Conservation (phyloP, 2,888 invertebrate species). For the Eustalomyia histrio region DNA sequence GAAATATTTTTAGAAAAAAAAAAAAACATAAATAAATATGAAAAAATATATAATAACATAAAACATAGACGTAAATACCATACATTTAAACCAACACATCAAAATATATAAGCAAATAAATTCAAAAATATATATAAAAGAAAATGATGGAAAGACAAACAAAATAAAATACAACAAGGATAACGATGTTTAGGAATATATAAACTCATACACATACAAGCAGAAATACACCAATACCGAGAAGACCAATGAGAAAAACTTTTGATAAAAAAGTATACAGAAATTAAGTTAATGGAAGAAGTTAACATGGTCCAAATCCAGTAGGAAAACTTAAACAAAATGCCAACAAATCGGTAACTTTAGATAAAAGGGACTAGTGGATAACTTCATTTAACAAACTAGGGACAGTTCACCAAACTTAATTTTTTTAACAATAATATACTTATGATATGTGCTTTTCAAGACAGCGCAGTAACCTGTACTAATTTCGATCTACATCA, state of each 20-base stretch:
- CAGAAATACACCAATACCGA: neutral
- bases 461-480: too few relatives aligned
- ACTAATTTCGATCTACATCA: too few relatives aligned
- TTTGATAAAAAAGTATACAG: neutral
- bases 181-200: slow-evolving; percentile 43
- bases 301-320: neutral
- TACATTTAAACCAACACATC: slow-evolving; percentile 27
- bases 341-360: too few relatives aligned
- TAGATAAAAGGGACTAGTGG: too few relatives aligned
- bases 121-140: slow-evolving; percentile 27
- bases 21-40: slow-evolving; percentile 32
- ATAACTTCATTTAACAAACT: too few relatives aligned
- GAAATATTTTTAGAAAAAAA: slow-evolving; percentile 47
- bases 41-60: slow-evolving; percentile 12
- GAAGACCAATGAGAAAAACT: neutral
- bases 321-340: too few relatives aligned
- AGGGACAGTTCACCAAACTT: too few relatives aligned
- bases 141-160: slow-evolving; percentile 57
- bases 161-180: slow-evolving; percentile 41
- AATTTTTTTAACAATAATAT: too few relatives aligned
- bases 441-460: too few relatives aligned
- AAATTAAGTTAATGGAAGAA: neutral
- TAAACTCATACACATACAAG: neutral
- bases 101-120: slow-evolving; percentile 44
- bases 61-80: slow-evolving; percentile 18